phyloP scores from a whole-genome alignment of 2,797 vertebrate species.

The Catharus ustulatus region DNA sequence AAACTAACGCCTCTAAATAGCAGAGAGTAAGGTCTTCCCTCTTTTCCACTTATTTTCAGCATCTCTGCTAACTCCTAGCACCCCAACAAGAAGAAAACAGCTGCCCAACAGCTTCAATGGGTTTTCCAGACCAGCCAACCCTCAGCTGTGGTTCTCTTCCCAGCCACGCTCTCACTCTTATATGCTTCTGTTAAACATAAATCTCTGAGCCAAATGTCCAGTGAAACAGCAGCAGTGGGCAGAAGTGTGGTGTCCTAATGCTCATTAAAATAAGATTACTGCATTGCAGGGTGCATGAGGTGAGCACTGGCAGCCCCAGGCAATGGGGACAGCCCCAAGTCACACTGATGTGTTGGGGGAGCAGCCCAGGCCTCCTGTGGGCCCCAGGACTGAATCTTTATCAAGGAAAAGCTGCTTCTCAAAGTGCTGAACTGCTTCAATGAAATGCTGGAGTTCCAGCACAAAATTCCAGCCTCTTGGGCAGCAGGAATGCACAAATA shows the following conservation, averaged over 20 bases:
- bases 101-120: background rate
- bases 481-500: background rate
- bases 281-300: background rate
- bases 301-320: background rate
- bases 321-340: accelerated
- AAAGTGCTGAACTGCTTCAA: background rate
- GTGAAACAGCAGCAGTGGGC: background rate
- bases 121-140: background rate
- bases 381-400: background rate
- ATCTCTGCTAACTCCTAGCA: background rate
- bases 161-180: background rate
- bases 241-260: background rate
- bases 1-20: slow-evolving; percentile 12
- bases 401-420: background rate
- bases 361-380: background rate
- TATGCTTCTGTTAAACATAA: background rate
- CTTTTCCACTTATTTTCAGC: background rate
- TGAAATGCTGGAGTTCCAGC: background rate
- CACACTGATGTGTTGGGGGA: background rate
- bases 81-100: background rate
- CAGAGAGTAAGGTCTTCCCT: background rate
- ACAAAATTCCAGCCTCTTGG: background rate
- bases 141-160: background rate
- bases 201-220: background rate
- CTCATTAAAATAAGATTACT: background rate